Base-by-base conservation (phyloP, 1,140 invertebrate genomes). In the Gryon sp. region DNA sequence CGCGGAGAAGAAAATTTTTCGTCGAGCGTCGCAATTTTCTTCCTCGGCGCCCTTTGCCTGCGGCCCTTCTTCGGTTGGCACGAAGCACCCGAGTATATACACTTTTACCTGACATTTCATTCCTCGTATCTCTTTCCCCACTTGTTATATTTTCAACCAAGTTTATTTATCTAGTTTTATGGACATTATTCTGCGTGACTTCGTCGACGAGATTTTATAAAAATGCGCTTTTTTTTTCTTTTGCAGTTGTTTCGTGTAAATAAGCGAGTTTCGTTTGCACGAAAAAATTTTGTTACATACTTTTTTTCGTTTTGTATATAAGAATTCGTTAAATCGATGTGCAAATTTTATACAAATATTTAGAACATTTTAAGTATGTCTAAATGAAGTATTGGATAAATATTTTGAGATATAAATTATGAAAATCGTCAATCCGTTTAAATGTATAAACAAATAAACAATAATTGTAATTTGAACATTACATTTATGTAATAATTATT, bases 21-120 rank as follows among this genome's bases (percentile, higher is more conserved):
- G 63, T n/a, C 59, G 57, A 74, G 55, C 53, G 34, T 52, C 60
- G 66, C 75, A 72, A 77, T 77, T 77, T 77, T 72, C 75, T 45
- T 66, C 19, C 36, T 24, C 62, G 28, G 9, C 62, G 53, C 57
- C n/a, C 59, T 41, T 45, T 22, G 48, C 45, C 48, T 26, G 59
- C 41, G 69, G 69, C 59, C 50, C 57, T 63, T 43, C 16, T 14
- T 1, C 48, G 24, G 7, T 16, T 32, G 32, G 9, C 32, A n/a
- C 11, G 28, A 12, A 20, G 12, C 45, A 22, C 7, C 53, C 59
- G 15, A 50, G 48, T 69, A 52, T 32, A 36, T 34, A 55, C 38
- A 19, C 15, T 52, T 16, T 1, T 34, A 34, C 19, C 66, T 11
- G 48, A 36, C 68, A 46, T 62, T 74, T 75, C 19, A 66, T 50